Base-by-base conservation (phyloP, 1,140 invertebrate species). In the Scaptomyza hsui region DNA sequence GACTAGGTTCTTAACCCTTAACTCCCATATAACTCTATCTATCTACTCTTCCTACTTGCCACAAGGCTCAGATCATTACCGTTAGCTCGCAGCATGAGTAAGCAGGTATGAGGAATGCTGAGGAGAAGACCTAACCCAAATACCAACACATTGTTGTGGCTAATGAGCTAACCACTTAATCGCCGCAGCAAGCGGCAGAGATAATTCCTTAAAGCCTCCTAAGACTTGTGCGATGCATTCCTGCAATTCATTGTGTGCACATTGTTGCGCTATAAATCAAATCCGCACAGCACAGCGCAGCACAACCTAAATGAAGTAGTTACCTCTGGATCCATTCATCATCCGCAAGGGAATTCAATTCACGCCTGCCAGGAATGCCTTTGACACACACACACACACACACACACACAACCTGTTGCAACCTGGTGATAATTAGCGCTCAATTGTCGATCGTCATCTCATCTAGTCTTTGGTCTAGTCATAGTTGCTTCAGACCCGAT, bases 261-360 rank as follows among this genome's bases (percentile, higher is more conserved):
- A 69, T 35, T 61, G 57, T 62, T 69, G 62, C 56, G 64, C 49
- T 56, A 74, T 74, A 70, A 70, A 74, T 74, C 71, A 74, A 73
- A 69, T 73, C 15, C 52, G 44, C 70, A 19, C 44, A 51, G 19
- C 59, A n/a, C n/a, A n/a, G n/a, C n/a, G n/a, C n/a, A n/a, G n/a
- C n/a, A n/a, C n/a, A n/a, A n/a, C n/a, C n/a, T 35, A 64, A 57
- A 71, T 71, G 61, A 71, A 71, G 68, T 71, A 71, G 32, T 60
- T 60, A 60, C 37, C 37, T 7, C 35, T 26, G 48, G 29, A 10
- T 32, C 10, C 63, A 68, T 68, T 68, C 63, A 68, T 68, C 63
- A 71, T 67, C 39, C 39, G 53, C 16, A 12, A 5, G 16, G 48
- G 59, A 74, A 70, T 74, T 70, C 71, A 74, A 70, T 74, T 74